Evolutionary conservation across 2,113 vertebrate genomes (phyloP), one percentile per base, ranked within the genome.

Genomic region (Brachirus orientalis): DNA sequence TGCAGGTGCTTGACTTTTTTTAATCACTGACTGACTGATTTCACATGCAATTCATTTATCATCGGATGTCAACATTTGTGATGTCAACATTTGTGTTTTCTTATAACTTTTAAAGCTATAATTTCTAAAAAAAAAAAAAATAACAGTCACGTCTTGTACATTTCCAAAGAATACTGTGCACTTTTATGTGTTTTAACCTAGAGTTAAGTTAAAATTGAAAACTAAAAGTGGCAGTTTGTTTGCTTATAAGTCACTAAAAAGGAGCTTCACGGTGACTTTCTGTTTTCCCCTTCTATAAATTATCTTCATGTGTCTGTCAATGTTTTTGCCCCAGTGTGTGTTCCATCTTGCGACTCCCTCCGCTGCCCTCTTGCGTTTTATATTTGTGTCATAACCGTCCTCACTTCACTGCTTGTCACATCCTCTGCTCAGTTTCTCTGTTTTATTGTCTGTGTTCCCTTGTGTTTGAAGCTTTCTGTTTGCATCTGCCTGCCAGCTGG

Each of bases 1-100:
- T 72, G 69, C 59, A 71, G 69, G 71, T 72, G 70, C 63, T 46
- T 43, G 57, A 69, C 47, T 57, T 9, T n/a, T n/a, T 10, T 63
- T 55, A 54, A 56, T 50, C 56, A 45, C 36, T 37, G 36, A 50
- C 77, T 20, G 20, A 62, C 6, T 0, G 8, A 48, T 47, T 70
- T 54, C 3, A 52, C 55, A 36, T 28, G 28, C 10, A 10, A 8
- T 53, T 14, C 20, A 19, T 13, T 14, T 14, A 41, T 13, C 1
- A 44, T 55, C 44, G 54, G 1, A 19, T 28, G 16, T 9, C 4
- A 40, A 44, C 9, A 7, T 4, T 20, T 33, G 0, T 59, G 1
- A 19, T 28, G 16, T 9, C 4, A 40, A 44, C 9, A 7, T 4
- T 20, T 33, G 0, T 10, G 37, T 28, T 6, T 28, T 1, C 28